Percentiles rank a stretch among this genome's conserved stretches.
These are phyloP conservation scores for Semotilus atromaculatus DNA, from an alignment of 2,797 vertebrate species.

Conservation along the genomic window DNA sequence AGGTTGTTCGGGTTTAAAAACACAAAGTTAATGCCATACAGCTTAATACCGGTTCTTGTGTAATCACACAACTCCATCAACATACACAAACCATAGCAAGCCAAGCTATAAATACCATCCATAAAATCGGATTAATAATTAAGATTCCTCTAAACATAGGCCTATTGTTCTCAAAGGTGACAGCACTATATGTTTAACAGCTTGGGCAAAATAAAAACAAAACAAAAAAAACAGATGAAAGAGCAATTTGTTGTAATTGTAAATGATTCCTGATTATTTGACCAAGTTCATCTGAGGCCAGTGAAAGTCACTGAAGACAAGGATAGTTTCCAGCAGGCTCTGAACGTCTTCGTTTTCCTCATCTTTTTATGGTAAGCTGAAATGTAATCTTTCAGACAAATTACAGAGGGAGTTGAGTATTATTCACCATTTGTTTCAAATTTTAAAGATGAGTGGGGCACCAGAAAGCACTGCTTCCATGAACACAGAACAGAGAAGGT, in stretches of 20 bases:
- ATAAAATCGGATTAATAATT: background rate
- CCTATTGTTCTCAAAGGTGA: background rate
- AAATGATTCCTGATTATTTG: background rate
- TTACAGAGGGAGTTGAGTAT: constrained; percentile 13
- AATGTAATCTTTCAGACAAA: constrained; percentile 25
- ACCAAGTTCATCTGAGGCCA: background rate
- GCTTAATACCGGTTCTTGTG: background rate
- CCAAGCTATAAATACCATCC: background rate
- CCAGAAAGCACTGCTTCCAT: background rate
- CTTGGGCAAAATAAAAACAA: background rate
- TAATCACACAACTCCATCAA: background rate
- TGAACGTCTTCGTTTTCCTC: constrained; percentile 20
- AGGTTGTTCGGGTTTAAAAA: background rate
- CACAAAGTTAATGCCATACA: background rate
- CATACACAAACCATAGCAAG: background rate
- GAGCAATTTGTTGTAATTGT: background rate
- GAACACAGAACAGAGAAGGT: background rate
- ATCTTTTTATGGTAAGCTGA: constrained; percentile 13
- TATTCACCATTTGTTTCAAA: constrained; percentile 19
- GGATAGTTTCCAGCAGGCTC: background rate
- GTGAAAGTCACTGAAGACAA: background rate
- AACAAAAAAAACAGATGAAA: background rate
- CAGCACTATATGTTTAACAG: background rate
- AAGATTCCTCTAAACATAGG: background rate
- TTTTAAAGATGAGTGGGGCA: background rate